Evolutionary conservation across 2,113 vertebrate genomes (phyloP).

Genomic region (Silurus meridionalis): DNA sequence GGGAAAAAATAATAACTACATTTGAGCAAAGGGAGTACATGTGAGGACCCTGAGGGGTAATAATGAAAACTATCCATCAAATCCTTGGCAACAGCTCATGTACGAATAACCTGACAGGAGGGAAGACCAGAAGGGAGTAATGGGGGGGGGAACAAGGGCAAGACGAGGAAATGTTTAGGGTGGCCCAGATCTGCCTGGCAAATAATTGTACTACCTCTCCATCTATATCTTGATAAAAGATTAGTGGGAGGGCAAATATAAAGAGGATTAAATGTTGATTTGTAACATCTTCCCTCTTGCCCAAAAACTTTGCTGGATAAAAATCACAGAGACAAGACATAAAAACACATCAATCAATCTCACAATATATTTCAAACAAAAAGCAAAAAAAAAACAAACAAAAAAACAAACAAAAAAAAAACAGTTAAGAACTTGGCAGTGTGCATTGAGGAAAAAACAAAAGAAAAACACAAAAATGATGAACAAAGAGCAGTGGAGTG

Average conservation of each 20-base stretch:
- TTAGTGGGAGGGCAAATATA: background rate
- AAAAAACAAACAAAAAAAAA: too few relatives aligned
- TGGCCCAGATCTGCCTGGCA: conserved; percentile 43
- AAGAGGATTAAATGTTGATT: background rate
- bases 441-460: conserved; percentile 5
- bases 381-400: background rate
- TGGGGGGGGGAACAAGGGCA: background rate
- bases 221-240: conserved; percentile 3
- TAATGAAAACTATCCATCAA: background rate
- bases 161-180: conserved; percentile 40
- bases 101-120: conserved; percentile 25
- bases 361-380: background rate
- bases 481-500: background rate
- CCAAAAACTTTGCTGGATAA: background rate
- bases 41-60: conserved; percentile 35
- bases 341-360: background rate
- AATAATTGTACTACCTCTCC: background rate
- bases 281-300: background rate
- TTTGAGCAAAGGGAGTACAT: background rate
- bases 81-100: conserved; percentile 25
- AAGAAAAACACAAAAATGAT: background rate
- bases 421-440: conserved; percentile 1
- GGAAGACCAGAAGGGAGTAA: background rate
- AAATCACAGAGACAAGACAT: background rate
- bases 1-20: background rate